A percentile compares a stretch with the other conserved stretches of the same genome.
Conservation (phyloP, 2,797 vertebrate species). For the Microctenopoma lineatum region DNA sequence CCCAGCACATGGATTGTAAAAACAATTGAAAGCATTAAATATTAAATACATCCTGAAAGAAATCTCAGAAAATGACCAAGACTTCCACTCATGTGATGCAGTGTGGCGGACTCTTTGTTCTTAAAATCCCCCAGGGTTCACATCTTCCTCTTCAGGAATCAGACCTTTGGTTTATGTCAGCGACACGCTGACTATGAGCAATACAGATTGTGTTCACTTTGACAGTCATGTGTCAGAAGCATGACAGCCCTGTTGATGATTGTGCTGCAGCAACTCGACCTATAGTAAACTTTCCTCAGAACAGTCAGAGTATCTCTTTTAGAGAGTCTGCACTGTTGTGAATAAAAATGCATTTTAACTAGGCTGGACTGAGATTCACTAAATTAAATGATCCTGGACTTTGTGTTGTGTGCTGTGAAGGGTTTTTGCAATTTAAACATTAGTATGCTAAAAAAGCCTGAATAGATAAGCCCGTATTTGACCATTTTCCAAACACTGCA, state of each 20-base stretch:
- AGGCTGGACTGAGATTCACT: neutral
- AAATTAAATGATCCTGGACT: conserved; percentile 5
- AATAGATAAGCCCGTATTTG: neutral
- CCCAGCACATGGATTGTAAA: neutral
- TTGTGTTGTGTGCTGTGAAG: neutral
- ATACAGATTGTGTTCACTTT: conserved; percentile 39
- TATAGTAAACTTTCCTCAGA: conserved; percentile 37
- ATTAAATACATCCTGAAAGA: neutral
- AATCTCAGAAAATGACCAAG: conserved; percentile 2
- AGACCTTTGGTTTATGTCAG: conserved; percentile 26
- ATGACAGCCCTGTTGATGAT: conserved; percentile 35
- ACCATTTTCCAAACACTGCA: conserved; percentile 21
- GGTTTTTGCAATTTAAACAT: conserved; percentile 1
- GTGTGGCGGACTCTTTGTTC: neutral
- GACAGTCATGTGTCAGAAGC: conserved; percentile 29
- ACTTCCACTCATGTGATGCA: neutral
- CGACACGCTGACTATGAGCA: conserved; percentile 32
- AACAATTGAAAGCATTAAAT: neutral
- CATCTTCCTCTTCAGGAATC: conserved; percentile 2
- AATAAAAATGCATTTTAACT: neutral
- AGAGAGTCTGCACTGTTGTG: conserved; percentile 1
- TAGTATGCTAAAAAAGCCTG: conserved; percentile 3
- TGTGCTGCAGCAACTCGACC: conserved; percentile 24
- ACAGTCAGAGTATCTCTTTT: conserved; percentile 10
- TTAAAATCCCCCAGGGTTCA: conserved; percentile 1